Base-by-base conservation (phyloP, 1,140 invertebrate species). In the Zaprionus ornatus region DNA sequence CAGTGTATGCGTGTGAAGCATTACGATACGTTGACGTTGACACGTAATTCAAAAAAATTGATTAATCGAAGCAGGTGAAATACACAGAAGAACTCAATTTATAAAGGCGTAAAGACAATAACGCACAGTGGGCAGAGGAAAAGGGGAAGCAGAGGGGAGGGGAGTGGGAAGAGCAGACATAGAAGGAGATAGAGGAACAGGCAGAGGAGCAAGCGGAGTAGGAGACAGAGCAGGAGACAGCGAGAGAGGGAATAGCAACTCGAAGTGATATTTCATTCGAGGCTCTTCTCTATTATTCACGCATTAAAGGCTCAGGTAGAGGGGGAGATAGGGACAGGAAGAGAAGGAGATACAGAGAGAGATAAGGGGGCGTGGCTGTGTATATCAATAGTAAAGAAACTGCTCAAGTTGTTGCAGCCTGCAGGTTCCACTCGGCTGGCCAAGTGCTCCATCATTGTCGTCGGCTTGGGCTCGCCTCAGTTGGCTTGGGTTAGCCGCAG, bases 381-480 rank as follows among this genome's bases (percentile, higher is more conserved):
- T 50, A 23, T 23, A 50, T 50, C 45, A 50, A 50, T 50, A 23
- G 21, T 13, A 50, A 50, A 50, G 45, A 19, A 40, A 45, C 40
- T 45, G 40, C 9, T 17, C 35, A 48, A 61, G 37, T 55, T 21
- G 25, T 66, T 57, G 25, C 7, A 45, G 9, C 10, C 27, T 27
- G 29, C 21, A 50, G 60, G 60, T 45, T 60, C 27, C 42, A 66
- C 48, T 52, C 76, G 68, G 82, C 75, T 61, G 32, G 37, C 81
- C 64, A 73, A 81, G 62, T 82, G 79, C 68, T 87, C 29, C 80
- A 83, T 86, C 83, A 86, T 66, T 77, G 79, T 62, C 45, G 64
- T 54, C 62, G 72, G 45, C 45, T n/a, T 50, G 45, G 45, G 19
- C 19, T 50, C 19, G 45, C 19, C 19, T 45, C 40, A 45, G 45